A percentile compares a stretch with the other conserved stretches of the same genome.
Evolutionary conservation across 2,797 vertebrate genomes (phyloP).

Genomic region (Uromys caudimaculatus): DNA sequence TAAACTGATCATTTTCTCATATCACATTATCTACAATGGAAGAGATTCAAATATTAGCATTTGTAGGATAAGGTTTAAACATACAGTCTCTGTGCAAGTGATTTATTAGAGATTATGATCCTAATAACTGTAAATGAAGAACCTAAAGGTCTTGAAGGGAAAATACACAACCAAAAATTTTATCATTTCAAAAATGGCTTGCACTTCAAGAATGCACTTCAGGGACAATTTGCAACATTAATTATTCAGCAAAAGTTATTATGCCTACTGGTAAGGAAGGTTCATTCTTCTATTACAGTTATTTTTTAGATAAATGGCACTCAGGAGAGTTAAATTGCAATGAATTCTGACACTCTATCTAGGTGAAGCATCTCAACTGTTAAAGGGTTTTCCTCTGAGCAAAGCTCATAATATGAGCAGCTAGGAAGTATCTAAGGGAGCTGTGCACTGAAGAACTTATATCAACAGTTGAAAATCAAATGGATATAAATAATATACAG

Average conservation of each 20-base stretch:
- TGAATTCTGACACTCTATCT: not conserved
- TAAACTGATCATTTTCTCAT: not conserved
- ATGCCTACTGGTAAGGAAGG: not conserved
- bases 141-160: not conserved
- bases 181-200: not conserved
- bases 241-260: not conserved
- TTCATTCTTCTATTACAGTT: not conserved
- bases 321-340: not conserved
- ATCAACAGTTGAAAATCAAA: not conserved
- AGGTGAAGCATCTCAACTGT: not conserved
- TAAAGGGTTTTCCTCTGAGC: not conserved
- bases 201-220: not conserved
- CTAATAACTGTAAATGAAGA: not conserved
- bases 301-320: not conserved
- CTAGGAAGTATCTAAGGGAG: not conserved
- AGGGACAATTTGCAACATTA: not conserved
- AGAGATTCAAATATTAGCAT: not conserved
- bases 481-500: not conserved
- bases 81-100: not conserved
- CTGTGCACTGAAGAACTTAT: not conserved
- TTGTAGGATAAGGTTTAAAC: not conserved
- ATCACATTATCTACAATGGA: not conserved
- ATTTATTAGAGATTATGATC: not conserved
- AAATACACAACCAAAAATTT: not conserved
- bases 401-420: not conserved